Base-by-base conservation (phyloP, 2,113 vertebrate genomes). In the Corvus moneduloides region DNA sequence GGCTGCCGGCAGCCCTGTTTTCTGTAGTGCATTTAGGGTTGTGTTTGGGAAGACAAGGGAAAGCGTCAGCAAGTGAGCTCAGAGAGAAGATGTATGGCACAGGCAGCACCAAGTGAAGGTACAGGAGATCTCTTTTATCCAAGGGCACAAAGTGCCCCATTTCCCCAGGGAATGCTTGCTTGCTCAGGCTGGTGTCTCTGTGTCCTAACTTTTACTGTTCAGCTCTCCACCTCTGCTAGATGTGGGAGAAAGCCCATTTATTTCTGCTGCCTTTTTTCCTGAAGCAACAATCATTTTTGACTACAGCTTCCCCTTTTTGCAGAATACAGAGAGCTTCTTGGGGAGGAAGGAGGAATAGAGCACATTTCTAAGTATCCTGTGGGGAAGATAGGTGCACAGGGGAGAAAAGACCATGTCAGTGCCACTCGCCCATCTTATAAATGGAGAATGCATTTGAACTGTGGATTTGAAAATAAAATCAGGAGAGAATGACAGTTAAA, bases 101-200 rank as follows among this genome's bases (percentile, higher is more conserved):
- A 59, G 79, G 71, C 39, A 72, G 48, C 5, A 1, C 33, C 11
- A 19, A 66, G 49, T 26, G 74, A 87, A 87, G 66, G 63, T 80
- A 33, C 22, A 58, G 51, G 52, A 46, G 46, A 41, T 79, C n/a
- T 56, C 3, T 64, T 79, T 59, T 41, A 56, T 44, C 58, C 49
- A 9, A 61, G 52, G 62, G 72, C 58, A 58, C 10, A 32, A 44
- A 93, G 37, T 15, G 54, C 33, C 68, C 80, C 26, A 5, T 77
- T 88, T 84, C 48, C 35, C 48, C 1, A 1, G 73, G 55, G 11
- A 30, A 15, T 2, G 20, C 56, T 32, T 58, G 51, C 32, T 91
- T 1, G 0, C 51, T 86, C 5, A 3, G 55, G 55, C 83, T 69
- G 39, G 32, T 55, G 16, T 71, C 1, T 0, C 41, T 54, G 27